Conservation (phyloP, 1,140 invertebrate genomes). For the Orchestia grillus region DNA sequence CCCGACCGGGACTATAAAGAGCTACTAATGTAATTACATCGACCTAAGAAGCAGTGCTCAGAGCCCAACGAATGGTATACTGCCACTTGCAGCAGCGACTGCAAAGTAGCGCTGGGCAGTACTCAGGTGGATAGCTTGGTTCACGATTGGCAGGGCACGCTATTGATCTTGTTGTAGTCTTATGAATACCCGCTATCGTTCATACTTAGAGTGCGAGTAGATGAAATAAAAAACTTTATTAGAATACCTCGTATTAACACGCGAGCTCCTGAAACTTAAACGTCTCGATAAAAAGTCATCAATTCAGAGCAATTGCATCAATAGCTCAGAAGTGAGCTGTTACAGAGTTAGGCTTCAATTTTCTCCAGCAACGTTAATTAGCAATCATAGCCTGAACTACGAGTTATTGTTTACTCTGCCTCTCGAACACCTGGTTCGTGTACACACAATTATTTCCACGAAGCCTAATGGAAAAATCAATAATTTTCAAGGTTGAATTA, state of each 20-base stretch:
- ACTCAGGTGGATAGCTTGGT: neutral
- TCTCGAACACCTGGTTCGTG: neutral
- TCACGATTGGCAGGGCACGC: neutral
- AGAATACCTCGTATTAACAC: neutral
- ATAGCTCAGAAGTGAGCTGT: neutral
- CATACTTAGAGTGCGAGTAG: neutral
- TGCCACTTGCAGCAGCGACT: neutral
- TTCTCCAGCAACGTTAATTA: no score
- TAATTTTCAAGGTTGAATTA: neutral
- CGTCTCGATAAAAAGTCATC: neutral
- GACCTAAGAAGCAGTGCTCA: neutral
- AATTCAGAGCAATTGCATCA: neutral
- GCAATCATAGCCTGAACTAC: neutral
- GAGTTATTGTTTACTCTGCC: no score
- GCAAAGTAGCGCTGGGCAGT: neutral
- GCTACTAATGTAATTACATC: neutral
- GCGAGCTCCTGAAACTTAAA: neutral
- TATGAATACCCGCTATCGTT: neutral
- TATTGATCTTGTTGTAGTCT: neutral
- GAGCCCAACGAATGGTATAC: neutral
- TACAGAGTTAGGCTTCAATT: neutral
- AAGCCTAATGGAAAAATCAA: neutral
- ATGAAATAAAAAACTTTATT: neutral
- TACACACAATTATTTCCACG: neutral
- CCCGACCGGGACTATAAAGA: neutral